Evolutionary conservation across 1,140 invertebrate genomes (phyloP).

Genomic region (Anoplophora glabripennis): DNA sequence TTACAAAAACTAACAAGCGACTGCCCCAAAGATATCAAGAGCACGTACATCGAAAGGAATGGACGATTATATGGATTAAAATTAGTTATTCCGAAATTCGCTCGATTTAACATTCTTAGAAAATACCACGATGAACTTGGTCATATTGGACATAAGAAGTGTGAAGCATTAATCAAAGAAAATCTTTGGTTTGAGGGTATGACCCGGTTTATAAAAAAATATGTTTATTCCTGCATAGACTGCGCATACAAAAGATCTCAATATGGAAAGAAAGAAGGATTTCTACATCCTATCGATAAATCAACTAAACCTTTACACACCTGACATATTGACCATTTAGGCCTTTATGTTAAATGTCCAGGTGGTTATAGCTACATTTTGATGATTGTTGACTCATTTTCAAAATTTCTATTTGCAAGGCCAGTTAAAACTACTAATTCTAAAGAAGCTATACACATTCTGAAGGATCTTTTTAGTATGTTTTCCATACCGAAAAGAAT

Average conservation of each 20-base stretch:
- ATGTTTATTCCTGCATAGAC: too few species aligned
- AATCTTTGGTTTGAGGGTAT: slow-evolving; percentile 11
- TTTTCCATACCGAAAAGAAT: slow-evolving; percentile 18
- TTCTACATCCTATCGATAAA: background rate
- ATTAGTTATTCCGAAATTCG: slow-evolving; percentile 16
- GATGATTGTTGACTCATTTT: slow-evolving; percentile 9
- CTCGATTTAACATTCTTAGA: slow-evolving; percentile 7
- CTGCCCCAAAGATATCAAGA: background rate
- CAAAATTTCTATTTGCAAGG: slow-evolving; percentile 3
- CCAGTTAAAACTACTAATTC: slow-evolving; percentile 1
- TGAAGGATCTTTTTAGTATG: slow-evolving; percentile 6
- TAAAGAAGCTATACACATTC: background rate
- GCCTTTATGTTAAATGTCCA: slow-evolving; percentile 26
- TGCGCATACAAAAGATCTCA: too few species aligned
- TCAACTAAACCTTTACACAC: slow-evolving; percentile 9
- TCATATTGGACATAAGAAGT: slow-evolving; percentile 15
- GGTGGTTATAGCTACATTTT: slow-evolving; percentile 15
- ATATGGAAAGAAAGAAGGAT: background rate
- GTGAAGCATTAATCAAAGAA: slow-evolving; percentile 5
- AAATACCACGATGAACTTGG: slow-evolving; percentile 26
- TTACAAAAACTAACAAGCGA: slow-evolving; percentile 9
- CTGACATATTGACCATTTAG: slow-evolving; percentile 26
- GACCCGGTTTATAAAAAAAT: background rate
- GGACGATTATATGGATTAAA: background rate
- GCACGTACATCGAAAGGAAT: slow-evolving; percentile 1